Conservation (phyloP, 2,797 vertebrate genomes). For the Acanthurus tractus region DNA sequence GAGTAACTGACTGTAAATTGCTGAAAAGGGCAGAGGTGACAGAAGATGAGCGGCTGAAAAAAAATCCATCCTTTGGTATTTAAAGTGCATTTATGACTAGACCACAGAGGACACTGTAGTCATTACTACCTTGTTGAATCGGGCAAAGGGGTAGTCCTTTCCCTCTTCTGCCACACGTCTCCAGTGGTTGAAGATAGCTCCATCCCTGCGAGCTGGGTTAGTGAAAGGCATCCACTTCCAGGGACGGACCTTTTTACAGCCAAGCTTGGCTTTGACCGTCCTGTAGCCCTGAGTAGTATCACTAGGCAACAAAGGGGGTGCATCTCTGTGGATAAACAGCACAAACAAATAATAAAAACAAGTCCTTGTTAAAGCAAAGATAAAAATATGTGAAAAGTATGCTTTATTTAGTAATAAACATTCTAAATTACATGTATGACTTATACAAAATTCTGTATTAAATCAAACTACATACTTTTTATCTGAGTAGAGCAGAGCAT, state of each 20-base stretch:
- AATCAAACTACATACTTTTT: slow-evolving; percentile 80
- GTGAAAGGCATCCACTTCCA: slow-evolving; percentile 99
- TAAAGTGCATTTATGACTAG: background rate
- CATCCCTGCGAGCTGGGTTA: slow-evolving; percentile 96
- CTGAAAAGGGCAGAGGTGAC: background rate
- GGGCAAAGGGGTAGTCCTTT: slow-evolving; percentile 98
- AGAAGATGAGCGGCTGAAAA: background rate
- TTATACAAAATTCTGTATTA: background rate
- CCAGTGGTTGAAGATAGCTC: slow-evolving; percentile 99
- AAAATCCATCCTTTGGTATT: background rate
- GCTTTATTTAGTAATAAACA: background rate
- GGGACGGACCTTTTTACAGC: slow-evolving; percentile 97
- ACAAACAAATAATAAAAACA: background rate
- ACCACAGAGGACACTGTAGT: background rate
- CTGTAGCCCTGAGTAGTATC: slow-evolving; percentile 98
- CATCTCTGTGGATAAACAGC: slow-evolving; percentile 86
- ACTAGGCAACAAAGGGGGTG: slow-evolving; percentile 95
- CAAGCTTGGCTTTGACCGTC: slow-evolving; percentile 97
- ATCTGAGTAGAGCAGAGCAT: slow-evolving; percentile 96
- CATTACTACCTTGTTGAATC: slow-evolving; percentile 94
- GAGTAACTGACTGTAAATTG: background rate
- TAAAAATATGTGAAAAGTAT: background rate
- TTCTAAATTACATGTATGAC: too few relatives aligned
- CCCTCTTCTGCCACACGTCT: slow-evolving; percentile 96
- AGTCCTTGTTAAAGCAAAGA: slow-evolving; percentile 1